Conservation (phyloP, 1,140 invertebrate species). For the Euwallacea fornicatus region DNA sequence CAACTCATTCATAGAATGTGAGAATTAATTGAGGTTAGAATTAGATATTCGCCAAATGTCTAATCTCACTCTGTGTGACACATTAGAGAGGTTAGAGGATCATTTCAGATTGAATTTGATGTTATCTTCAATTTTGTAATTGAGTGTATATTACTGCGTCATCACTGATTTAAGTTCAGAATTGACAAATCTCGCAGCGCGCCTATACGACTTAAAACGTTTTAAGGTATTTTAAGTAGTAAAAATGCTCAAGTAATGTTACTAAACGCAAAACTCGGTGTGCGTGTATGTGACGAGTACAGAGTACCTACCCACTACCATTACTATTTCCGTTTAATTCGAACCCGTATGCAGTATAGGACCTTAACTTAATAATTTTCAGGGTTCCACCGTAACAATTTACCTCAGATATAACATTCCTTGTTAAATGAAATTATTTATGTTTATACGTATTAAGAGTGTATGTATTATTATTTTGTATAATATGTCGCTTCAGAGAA, state of each 20-base stretch:
- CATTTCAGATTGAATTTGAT: no score
- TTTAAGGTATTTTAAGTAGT: conserved; percentile 31
- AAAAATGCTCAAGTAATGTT: conserved; percentile 41
- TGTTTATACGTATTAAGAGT: conserved; percentile 6
- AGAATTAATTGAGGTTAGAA: no score
- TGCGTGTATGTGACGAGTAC: conserved; percentile 21
- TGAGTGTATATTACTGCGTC: no score
- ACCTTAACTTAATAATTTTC: conserved; percentile 33
- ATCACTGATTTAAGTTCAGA: no score
- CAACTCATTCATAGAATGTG: no score
- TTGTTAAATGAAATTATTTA: conserved; percentile 25
- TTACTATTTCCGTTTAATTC: not conserved
- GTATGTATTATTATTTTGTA: not conserved
- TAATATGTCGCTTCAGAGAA: not conserved
- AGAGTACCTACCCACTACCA: not conserved
- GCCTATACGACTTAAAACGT: conserved; percentile 4
- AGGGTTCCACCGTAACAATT: conserved; percentile 33
- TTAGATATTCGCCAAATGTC: no score
- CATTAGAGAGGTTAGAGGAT: no score
- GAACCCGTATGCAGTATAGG: no score
- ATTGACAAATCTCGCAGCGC: no score
- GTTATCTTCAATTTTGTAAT: no score
- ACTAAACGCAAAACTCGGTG: conserved; percentile 10
- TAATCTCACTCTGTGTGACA: no score
- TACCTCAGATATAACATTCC: conserved; percentile 41